Evolutionary conservation across 2,888 invertebrate species (phyloP), one percentile per base, ranked within the genome.

Genomic region (Nebria brevicollis): DNA sequence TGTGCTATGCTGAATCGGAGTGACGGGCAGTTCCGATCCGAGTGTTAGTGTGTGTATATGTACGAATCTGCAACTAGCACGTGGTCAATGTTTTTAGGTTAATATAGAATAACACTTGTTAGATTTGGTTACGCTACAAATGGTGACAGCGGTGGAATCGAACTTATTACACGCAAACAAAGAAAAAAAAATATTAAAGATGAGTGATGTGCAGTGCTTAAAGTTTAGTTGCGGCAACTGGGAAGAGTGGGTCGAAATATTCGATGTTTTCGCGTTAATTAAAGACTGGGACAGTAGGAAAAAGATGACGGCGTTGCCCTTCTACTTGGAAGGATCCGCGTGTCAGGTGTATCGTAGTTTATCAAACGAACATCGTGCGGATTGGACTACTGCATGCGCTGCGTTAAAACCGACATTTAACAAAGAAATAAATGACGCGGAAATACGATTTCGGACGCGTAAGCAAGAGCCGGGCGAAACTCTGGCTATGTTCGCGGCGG

Each of bases 251-350:
- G 20, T 68, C 2, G 68, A 68, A 5, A 10, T 13, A 68, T 68
- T 68, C 26, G 11, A 68, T 20, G 68, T 0, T 11, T 68, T 68
- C 26, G 68, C 4, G 0, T 68, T 68, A 68, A 26, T 68, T 5
- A 68, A 68, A 68, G 68, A 68, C 20, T 68, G 68, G 68, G 68
- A 13, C 68, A 26, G 1, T 68, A 10, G 4, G 6, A 68, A 68
- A 68, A 68, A 20, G 20, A 20, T 20, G 0, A 26, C 68, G 26
- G 26, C 26, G 26, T 68, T 68, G 68, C 68, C n/a, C 20, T 68
- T 68, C 68, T 68, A 68, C 26, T 68, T 68, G n/a, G 68, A 68
- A 13, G 68, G 68, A 13, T 10, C 68, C 20, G 68, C 6, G 68
- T 26, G 13, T 3, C 68, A 68, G 26, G 68, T 68, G 68, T 68